These are phyloP conservation scores for Gobionotothen gibberifrons DNA, from an alignment of 2,797 vertebrate species.

Conservation along the genomic window DNA sequence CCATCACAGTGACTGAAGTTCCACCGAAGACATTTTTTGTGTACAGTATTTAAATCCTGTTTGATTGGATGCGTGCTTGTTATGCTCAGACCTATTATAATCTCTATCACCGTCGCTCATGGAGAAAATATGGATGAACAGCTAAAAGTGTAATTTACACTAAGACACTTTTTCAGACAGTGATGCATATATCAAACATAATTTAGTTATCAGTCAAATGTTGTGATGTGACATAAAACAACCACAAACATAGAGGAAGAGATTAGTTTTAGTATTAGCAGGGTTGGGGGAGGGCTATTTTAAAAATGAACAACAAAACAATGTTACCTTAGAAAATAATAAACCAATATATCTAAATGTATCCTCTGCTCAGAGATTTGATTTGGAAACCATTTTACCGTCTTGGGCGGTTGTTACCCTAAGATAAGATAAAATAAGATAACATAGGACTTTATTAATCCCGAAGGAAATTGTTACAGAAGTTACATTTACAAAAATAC, in stretches of 20 bases:
- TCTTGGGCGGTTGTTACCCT: too few relatives aligned
- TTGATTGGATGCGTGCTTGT: slow-evolving; percentile 35
- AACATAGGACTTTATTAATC: too few relatives aligned
- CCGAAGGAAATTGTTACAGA: too few relatives aligned
- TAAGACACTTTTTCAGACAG: neutral
- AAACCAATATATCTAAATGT: too few relatives aligned
- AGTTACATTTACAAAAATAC: too few relatives aligned
- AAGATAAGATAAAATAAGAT: too few relatives aligned
- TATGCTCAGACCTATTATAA: slow-evolving; percentile 37
- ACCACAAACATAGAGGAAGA: neutral
- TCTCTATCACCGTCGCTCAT: slow-evolving; percentile 27
- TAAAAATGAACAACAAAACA: too few relatives aligned
- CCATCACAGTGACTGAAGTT: slow-evolving; percentile 55
- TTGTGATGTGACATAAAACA: neutral
- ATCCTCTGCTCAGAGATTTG: too few relatives aligned
- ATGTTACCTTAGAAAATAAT: too few relatives aligned
- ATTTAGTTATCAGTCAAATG: slow-evolving; percentile 14
- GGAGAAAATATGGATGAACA: slow-evolving; percentile 29
- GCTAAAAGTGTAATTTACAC: slow-evolving; percentile 26
- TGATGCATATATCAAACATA: slow-evolving; percentile 9
- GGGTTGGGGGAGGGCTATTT: too few relatives aligned
- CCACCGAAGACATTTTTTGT: neutral
- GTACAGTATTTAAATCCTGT: slow-evolving; percentile 43
- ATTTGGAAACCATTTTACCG: too few relatives aligned
- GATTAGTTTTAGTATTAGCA: neutral